Evolutionary conservation across 2,797 vertebrate species (phyloP), one percentile per base, ranked within the genome.

Genomic region (Bucorvus abyssinicus): DNA sequence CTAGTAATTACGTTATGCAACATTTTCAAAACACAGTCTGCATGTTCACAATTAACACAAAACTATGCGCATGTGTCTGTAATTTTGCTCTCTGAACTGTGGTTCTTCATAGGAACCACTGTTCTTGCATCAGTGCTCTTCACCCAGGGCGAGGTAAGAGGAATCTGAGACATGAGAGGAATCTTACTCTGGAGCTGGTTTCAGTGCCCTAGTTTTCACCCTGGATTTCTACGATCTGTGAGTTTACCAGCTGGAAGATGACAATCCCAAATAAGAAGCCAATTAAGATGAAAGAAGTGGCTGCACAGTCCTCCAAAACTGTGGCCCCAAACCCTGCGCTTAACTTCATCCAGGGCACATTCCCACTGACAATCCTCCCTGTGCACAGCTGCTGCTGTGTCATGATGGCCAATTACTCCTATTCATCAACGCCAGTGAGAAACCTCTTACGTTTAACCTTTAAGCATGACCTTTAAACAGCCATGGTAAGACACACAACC

Each of bases 101-200:
- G 63, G n/a, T 76, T 91, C 87, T 79, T 52, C 23, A 3, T 32
- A 50, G 76, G 74, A 89, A 42, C 36, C 0, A 0, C 40, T 74
- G 34, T 32, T 80, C 84, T 83, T 10, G 3, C 68, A 49, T 60
- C 59, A 26, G 21, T 3, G 27, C 56, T 81, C 45, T 83, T 77
- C 0, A 1, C 84, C 55, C 1, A 1, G 0, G 0, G 77, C 0
- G 0, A 82, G 40, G 34, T 73, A 78, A 90, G 80, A 88, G 32
- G 55, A 77, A 85, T 84, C 77, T 57, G 63, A 96, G 47, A 56
- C 80, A 91, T 0, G 14, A 78, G 55, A 91, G 32, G 85, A 94
- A 93, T 91, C 89, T 63, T 89, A 59, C 61, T 86, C 77, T 44
- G 69, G 47, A 87, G 23, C 67, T 70, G 36, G 8, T 87, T 61